These are phyloP conservation scores for Takifugu rubripes DNA, from an alignment of 2,797 vertebrate genomes.

Conservation along the genomic window DNA sequence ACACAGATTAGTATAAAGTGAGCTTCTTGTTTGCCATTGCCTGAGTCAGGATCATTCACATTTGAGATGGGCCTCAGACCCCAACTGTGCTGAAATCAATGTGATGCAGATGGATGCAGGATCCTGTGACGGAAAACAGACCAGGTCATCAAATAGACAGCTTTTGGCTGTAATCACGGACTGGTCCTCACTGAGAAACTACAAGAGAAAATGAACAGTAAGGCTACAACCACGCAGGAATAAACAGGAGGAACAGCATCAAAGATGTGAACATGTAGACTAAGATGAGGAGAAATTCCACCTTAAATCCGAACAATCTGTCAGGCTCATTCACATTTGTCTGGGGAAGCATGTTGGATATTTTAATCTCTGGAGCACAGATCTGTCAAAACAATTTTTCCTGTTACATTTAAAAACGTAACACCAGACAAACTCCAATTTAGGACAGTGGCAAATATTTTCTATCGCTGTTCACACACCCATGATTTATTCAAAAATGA, in stretches of 20 bases:
- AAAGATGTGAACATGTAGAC: too few species aligned
- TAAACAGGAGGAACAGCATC: too few species aligned
- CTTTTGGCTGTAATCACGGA: constrained; percentile 20
- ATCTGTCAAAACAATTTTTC: constrained; percentile 28
- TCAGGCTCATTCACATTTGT: too few species aligned
- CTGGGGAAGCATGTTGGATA: constrained; percentile 10
- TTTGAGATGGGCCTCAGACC: too few species aligned
- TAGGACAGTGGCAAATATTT: constrained; percentile 3
- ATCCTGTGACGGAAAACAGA: too few species aligned
- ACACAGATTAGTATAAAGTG: too few species aligned
- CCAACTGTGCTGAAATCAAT: too few species aligned
- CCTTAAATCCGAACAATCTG: too few species aligned
- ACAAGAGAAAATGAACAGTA: not conserved
- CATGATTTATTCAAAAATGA: constrained; percentile 25
- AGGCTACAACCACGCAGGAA: not conserved
- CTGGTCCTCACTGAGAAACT: not conserved
- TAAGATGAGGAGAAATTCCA: too few species aligned
- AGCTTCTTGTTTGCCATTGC: too few species aligned
- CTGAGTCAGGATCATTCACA: too few species aligned
- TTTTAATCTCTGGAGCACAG: constrained; percentile 29
- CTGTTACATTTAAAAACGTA: constrained; percentile 10
- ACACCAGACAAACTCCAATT: constrained; percentile 21
- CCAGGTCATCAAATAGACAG: constrained; percentile 15
- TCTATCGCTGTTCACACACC: constrained; percentile 1
- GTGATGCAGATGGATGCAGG: too few species aligned